A percentile compares a stretch with the other conserved stretches of the same genome.
Evolutionary conservation across 2,797 vertebrate genomes (phyloP).

Genomic region (Hapalemur alaotrensis): DNA sequence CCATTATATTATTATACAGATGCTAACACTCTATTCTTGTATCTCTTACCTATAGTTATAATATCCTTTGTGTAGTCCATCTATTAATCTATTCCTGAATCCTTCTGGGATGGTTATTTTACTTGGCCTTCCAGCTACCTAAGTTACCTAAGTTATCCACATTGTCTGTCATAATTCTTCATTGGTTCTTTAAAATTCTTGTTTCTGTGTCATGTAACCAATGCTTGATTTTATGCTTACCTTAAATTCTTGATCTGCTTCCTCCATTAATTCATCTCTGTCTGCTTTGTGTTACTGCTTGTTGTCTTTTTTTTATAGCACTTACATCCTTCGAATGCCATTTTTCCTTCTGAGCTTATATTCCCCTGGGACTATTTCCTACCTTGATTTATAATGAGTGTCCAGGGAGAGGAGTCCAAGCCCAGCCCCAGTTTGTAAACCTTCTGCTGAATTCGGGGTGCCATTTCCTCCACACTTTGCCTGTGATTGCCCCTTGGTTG

Average conservation of each 20-base stretch:
- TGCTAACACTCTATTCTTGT: neutral
- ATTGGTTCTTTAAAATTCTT: slow-evolving; percentile 8
- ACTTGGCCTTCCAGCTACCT: neutral
- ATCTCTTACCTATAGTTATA: neutral
- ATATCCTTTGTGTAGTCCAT: neutral
- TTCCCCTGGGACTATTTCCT: neutral
- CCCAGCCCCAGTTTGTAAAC: neutral
- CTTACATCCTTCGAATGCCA: neutral
- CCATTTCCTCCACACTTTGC: neutral
- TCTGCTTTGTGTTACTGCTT: neutral
- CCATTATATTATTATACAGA: neutral
- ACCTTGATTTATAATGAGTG: neutral
- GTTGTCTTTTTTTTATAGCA: neutral
- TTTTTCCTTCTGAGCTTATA: neutral
- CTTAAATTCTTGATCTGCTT: neutral
- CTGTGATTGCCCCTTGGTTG: neutral
- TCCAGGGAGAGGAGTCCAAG: neutral
- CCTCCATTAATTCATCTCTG: neutral
- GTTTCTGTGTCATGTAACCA: neutral
- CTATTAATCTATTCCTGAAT: neutral
- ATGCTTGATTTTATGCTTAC: neutral
- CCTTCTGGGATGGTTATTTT: neutral
- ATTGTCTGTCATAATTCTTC: neutral
- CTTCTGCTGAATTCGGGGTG: neutral
- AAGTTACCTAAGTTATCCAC: neutral